These are phyloP conservation scores for Pseudanteris insignis DNA, from an alignment of 2,888 invertebrate genomes.

Conservation along the genomic window DNA sequence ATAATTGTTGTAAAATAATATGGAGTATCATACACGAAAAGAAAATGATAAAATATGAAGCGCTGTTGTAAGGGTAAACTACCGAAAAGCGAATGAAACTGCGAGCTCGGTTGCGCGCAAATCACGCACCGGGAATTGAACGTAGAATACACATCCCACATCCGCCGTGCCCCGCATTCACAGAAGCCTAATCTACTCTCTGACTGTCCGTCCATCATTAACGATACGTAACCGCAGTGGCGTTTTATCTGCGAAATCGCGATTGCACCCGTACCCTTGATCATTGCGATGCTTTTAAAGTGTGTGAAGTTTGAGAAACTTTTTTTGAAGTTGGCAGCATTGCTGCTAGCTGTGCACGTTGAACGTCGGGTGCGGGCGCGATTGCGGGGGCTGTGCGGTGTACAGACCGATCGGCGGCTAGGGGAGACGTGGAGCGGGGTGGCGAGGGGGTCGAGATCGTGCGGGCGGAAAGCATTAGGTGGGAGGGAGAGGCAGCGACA, in stretches of 20 bases:
- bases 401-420: conserved; percentile 6
- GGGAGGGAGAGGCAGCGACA: conserved; percentile 12
- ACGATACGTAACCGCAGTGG: conserved; percentile 11
- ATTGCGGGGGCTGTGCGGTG: conserved; percentile 7
- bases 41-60: no score
- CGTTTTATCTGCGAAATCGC: conserved; percentile 6
- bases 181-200: conserved; percentile 3
- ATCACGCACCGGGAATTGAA: conserved; percentile 4
- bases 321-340: conserved; percentile 21
- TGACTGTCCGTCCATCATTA: conserved; percentile 4
- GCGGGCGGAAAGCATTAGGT: conserved; percentile 21
- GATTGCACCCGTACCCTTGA: conserved; percentile 1
- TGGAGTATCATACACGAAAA: no score
- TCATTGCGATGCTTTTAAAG: conserved; percentile 8
- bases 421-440: neutral
- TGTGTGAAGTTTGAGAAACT: conserved; percentile 20
- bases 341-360: conserved; percentile 10
- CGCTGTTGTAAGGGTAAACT: no score
- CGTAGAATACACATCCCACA: conserved; percentile 3
- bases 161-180: neutral
- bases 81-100: no score
- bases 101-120: conserved; percentile 11
- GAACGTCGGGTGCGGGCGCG: conserved; percentile 6
- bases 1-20: no score
- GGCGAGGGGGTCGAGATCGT: conserved; percentile 7